phyloP scores from a whole-genome alignment of 2,888 invertebrate species.

The Vanessa cardui region DNA sequence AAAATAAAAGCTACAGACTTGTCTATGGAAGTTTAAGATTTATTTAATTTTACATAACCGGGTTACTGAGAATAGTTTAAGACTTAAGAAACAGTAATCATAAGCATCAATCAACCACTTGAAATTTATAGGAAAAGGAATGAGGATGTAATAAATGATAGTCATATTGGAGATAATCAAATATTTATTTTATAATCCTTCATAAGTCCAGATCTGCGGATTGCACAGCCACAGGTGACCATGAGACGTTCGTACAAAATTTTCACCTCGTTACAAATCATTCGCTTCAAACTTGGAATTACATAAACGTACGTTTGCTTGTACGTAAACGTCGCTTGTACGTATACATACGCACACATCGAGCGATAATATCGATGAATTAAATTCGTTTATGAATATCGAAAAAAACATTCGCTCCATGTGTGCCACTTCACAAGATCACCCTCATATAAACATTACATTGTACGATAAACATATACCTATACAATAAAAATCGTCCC shows the following conservation, averaged over 20 bases:
- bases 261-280: slow-evolving; percentile 3
- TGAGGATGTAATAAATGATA: slow-evolving; percentile 39
- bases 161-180: slow-evolving; percentile 63
- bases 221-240: slow-evolving; percentile 28
- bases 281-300: slow-evolving; percentile 4
- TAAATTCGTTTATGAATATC: background rate
- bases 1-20: no score
- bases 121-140: no score
- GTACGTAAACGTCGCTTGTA: background rate
- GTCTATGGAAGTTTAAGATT: no score
- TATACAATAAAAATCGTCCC: slow-evolving; percentile 8
- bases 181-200: slow-evolving; percentile 66
- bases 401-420: background rate
- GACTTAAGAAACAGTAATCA: no score
- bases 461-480: slow-evolving; percentile 5
- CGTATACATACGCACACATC: background rate
- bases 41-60: no score
- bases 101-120: no score
- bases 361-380: background rate
- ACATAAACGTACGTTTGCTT: background rate
- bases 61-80: no score
- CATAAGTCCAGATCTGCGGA: slow-evolving; percentile 46
- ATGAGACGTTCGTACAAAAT: background rate
- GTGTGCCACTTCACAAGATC: slow-evolving; percentile 7
- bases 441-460: slow-evolving; percentile 7